Conservation (phyloP, 2,797 vertebrate genomes). For the Carduelis carduelis region DNA sequence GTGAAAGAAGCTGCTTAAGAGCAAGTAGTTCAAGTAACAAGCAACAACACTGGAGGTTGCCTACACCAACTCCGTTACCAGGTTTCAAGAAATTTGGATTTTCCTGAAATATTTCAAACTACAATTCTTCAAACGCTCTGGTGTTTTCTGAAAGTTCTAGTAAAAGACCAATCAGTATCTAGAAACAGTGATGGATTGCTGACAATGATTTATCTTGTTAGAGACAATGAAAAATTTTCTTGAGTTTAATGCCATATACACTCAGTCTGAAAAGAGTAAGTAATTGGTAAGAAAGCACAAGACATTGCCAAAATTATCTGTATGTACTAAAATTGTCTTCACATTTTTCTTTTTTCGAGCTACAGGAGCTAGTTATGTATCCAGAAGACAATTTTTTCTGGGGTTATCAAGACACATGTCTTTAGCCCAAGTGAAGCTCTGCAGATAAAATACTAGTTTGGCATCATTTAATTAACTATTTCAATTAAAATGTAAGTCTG, state of each 20-base stretch:
- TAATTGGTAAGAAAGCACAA: not conserved
- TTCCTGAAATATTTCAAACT: not conserved
- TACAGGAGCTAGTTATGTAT: not conserved
- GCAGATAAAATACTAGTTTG: not conserved
- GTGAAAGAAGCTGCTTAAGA: not conserved
- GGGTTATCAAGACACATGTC: not conserved
- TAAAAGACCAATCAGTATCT: not conserved
- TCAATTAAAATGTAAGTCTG: not conserved
- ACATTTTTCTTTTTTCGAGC: not conserved
- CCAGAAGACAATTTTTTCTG: not conserved
- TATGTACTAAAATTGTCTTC: not conserved
- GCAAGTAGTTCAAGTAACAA: not conserved
- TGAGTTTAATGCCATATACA: not conserved
- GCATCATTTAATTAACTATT: not conserved
- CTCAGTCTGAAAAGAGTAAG: not conserved
- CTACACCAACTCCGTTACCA: not conserved
- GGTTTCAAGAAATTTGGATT: not conserved
- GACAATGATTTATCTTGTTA: not conserved
- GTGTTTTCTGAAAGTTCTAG: not conserved
- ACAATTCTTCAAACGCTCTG: not conserved
- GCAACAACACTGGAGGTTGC: not conserved
- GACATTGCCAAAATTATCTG: not conserved
- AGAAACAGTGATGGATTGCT: not conserved
- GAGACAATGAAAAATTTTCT: not conserved
- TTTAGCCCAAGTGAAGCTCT: not conserved